Conservation (phyloP, 2,113 vertebrate genomes). For the Microtus ochrogaster region DNA sequence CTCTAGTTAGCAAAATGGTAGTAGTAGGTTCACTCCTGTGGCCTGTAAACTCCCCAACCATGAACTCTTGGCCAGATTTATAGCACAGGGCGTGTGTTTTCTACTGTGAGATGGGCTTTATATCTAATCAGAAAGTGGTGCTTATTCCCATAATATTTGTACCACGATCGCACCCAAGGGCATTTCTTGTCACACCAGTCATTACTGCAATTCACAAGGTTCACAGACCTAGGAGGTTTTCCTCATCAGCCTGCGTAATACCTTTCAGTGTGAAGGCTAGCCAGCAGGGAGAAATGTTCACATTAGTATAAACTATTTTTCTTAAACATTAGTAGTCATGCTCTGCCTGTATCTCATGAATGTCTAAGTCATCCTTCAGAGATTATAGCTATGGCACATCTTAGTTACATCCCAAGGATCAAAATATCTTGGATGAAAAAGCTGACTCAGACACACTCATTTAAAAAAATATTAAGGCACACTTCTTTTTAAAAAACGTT, state of each 20-base stretch:
- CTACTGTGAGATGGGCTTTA: neutral
- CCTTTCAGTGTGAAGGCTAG: too few species aligned
- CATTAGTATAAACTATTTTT: neutral
- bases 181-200: neutral
- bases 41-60: neutral
- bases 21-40: neutral
- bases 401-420: neutral
- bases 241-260: too few species aligned
- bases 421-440: neutral
- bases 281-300: neutral
- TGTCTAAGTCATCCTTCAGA: neutral
- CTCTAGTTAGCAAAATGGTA: neutral
- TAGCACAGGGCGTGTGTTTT: neutral
- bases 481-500: neutral
- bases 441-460: neutral
- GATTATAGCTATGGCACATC: neutral
- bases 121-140: neutral
- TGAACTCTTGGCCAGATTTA: neutral
- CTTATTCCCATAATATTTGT: neutral
- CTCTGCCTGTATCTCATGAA: neutral
- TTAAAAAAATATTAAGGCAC: neutral
- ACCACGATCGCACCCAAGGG: neutral
- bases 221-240: too few species aligned
- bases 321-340: neutral
- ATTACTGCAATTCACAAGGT: neutral